phyloP scores from a whole-genome alignment of 2,888 invertebrate species.

The Xestia rhomboidea region DNA sequence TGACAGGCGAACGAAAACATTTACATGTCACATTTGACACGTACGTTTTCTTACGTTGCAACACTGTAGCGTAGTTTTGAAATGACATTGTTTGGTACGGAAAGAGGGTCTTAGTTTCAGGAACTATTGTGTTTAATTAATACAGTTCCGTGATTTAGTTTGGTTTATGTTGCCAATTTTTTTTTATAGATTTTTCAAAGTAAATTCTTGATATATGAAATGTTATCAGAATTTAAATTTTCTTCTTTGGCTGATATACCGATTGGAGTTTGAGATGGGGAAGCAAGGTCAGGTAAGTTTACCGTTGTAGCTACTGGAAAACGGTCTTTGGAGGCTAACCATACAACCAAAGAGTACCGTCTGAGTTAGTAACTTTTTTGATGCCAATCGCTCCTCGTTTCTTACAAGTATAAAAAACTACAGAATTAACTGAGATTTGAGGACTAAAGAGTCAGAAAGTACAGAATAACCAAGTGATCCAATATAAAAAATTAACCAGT shows the following conservation, averaged over 20 bases:
- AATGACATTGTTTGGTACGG: conserved; percentile 21
- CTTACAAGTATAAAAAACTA: not conserved
- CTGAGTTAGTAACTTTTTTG: not conserved
- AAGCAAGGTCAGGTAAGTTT: not conserved
- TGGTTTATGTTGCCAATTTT: not conserved
- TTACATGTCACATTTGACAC: conserved; percentile 33
- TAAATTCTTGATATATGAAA: not conserved
- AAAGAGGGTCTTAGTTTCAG: conserved; percentile 7
- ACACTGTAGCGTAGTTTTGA: conserved; percentile 26
- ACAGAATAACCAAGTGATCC: not conserved
- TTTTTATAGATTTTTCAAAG: not conserved
- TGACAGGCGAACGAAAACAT: conserved; percentile 33
- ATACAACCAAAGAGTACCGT: not conserved
- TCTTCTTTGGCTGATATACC: not conserved
- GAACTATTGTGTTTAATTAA: conserved; percentile 8
- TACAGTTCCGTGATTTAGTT: no score
- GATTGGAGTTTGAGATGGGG: not conserved
- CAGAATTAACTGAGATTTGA: not conserved
- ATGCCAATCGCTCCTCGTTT: not conserved
- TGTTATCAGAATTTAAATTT: not conserved
- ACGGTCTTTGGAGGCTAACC: not conserved
- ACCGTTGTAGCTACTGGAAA: not conserved
- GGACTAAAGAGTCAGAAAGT: not conserved
- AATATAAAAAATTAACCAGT: not conserved
- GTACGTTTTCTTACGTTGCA: conserved; percentile 37